These are phyloP conservation scores for Drosophila elegans DNA, from an alignment of 1,140 invertebrate species.

Conservation along the genomic window DNA sequence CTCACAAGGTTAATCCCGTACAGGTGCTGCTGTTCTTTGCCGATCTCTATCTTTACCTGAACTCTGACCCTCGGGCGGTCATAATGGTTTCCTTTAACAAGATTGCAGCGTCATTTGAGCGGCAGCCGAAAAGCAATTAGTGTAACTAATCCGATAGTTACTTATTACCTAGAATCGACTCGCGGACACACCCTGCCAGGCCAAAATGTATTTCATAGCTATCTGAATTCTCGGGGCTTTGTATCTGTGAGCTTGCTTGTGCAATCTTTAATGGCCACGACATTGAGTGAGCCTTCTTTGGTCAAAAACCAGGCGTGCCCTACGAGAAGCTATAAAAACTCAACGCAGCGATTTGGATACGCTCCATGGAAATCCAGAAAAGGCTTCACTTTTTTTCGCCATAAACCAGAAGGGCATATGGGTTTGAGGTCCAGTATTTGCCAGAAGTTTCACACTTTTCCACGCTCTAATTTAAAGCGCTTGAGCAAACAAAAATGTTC, in stretches of 20 bases:
- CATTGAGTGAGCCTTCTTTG: conserved; percentile 45
- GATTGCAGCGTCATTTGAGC: conserved; percentile 64
- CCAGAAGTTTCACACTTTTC: conserved; percentile 72
- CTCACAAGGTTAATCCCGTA: conserved; percentile 67
- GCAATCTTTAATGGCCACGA: conserved; percentile 70
- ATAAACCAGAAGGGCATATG: conserved; percentile 56
- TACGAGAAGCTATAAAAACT: conserved; percentile 29
- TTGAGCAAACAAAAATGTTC: conserved; percentile 68
- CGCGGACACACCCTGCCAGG: conserved; percentile 29
- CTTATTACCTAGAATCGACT: conserved; percentile 18
- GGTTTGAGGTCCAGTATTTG: conserved; percentile 39
- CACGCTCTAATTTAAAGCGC: conserved; percentile 78
- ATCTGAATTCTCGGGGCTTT: background rate
- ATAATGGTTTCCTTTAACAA: conserved; percentile 67
- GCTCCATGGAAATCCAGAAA: conserved; percentile 59
- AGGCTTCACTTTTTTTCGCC: conserved; percentile 44
- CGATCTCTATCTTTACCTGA: conserved; percentile 54
- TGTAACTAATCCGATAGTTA: conserved; percentile 58
- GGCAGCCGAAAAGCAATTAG: conserved; percentile 55
- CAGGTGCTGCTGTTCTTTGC: conserved; percentile 52
- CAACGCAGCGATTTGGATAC: conserved; percentile 63
- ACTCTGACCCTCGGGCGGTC: conserved; percentile 18
- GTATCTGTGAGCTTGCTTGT: conserved; percentile 42
- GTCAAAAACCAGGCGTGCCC: conserved; percentile 3
- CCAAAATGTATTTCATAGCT: background rate